Evolutionary conservation across 2,113 vertebrate genomes (phyloP).

Genomic region (Syrmaticus mikado): DNA sequence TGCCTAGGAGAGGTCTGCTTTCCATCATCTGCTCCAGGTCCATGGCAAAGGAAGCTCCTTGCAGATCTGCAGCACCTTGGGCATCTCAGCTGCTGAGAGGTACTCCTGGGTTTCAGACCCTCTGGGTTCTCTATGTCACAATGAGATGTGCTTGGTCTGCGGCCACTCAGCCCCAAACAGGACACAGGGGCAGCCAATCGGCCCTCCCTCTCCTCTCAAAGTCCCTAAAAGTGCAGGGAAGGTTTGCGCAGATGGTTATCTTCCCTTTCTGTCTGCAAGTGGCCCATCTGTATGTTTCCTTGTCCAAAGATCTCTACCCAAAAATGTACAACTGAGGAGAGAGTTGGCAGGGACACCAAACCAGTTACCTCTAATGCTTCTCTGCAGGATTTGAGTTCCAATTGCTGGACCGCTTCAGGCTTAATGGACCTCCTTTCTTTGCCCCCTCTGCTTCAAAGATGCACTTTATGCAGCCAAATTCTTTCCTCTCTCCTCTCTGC

Average conservation of each 20-base stretch:
- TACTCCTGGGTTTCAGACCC: neutral
- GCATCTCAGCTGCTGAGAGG: neutral
- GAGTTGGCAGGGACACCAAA: neutral
- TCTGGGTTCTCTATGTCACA: too few species aligned
- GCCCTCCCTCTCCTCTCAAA: neutral
- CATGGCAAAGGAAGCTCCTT: neutral
- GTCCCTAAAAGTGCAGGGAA: neutral
- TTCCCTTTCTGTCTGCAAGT: neutral
- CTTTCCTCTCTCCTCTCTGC: neutral
- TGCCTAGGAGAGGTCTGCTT: neutral
- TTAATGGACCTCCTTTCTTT: neutral
- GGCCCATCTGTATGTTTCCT: neutral
- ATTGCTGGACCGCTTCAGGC: neutral
- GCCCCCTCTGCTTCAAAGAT: neutral
- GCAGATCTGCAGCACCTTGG: neutral
- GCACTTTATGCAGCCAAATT: neutral
- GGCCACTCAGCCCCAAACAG: neutral
- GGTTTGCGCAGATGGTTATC: neutral
- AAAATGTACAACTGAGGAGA: neutral
- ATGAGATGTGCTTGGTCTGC: neutral
- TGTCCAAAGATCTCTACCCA: neutral
- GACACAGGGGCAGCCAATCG: fast-evolving
- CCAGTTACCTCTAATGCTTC: neutral
- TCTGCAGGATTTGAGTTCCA: neutral
- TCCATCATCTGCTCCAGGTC: neutral